These are phyloP conservation scores for Cyrtodaria siliqua DNA, from an alignment of 2,888 invertebrate species.

Conservation along the genomic window DNA sequence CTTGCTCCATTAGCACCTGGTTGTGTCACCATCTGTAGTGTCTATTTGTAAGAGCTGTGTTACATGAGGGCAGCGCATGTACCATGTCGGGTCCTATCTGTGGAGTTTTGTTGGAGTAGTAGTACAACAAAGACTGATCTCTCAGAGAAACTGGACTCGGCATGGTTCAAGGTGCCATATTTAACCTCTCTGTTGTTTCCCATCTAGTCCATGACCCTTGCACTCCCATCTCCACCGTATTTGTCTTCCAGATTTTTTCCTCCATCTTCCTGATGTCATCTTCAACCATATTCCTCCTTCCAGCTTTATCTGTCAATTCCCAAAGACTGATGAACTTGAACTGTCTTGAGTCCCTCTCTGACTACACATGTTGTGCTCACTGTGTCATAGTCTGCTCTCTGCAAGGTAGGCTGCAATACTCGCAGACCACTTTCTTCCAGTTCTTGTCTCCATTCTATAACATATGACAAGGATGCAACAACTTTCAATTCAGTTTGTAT, in stretches of 20 bases:
- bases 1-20: background rate
- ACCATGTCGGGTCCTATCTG: background rate
- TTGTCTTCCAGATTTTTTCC: background rate
- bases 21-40: background rate
- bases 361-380: too few relatives aligned
- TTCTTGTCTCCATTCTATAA: too few relatives aligned
- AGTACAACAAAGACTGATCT: background rate
- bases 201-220: background rate
- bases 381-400: too few relatives aligned
- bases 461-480: too few relatives aligned
- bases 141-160: background rate
- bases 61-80: background rate
- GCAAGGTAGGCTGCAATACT: too few relatives aligned
- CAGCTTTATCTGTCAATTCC: too few relatives aligned
- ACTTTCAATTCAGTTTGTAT: too few relatives aligned
- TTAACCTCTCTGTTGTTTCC: background rate
- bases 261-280: background rate
- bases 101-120: background rate
- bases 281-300: background rate
- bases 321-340: too few relatives aligned
- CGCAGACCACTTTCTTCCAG: too few relatives aligned
- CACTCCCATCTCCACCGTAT: background rate
- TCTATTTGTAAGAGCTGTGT: background rate
- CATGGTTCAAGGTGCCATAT: background rate
- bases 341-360: too few relatives aligned